A percentile compares a stretch with the other conserved stretches of the same genome.
Evolutionary conservation across 2,888 invertebrate genomes (phyloP).

Genomic region (Epirrita christyi): DNA sequence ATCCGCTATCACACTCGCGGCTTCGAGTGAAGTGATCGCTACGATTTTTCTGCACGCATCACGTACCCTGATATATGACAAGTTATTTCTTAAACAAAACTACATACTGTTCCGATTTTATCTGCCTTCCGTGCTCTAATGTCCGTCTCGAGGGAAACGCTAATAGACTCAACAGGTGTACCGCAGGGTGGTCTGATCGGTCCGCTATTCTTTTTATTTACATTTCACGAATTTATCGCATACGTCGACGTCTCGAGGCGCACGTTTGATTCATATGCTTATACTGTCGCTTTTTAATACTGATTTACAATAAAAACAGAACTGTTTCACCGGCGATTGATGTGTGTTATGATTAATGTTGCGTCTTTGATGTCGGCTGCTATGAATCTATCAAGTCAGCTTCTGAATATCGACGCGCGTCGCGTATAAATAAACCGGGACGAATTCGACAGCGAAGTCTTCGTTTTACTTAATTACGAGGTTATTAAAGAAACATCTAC

Average conservation of each 20-base stretch:
- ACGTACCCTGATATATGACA: conserved; percentile 68
- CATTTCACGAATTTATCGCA: conserved; percentile 79
- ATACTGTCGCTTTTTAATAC: conserved; percentile 83
- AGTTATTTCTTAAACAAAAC: conserved; percentile 53
- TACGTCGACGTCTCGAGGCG: conserved; percentile 78
- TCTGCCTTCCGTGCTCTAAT: conserved; percentile 56
- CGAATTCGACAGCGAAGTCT: conserved; percentile 66
- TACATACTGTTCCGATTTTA: conserved; percentile 60
- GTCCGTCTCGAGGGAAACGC: conserved; percentile 56
- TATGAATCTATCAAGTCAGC: conserved; percentile 83
- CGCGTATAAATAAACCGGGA: conserved; percentile 77
- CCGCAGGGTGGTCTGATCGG: conserved; percentile 76
- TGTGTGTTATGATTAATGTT: conserved; percentile 84
- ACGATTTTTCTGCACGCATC: conserved; percentile 75
- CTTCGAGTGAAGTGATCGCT: conserved; percentile 59
- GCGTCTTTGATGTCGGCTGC: conserved; percentile 81
- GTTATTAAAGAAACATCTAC: conserved; percentile 70
- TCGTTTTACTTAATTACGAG: conserved; percentile 81
- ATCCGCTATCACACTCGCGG: conserved; percentile 58
- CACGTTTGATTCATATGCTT: conserved; percentile 79
- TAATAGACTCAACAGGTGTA: conserved; percentile 82
- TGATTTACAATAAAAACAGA: conserved; percentile 84
- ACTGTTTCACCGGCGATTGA: conserved; percentile 81
- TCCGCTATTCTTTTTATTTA: conserved; percentile 73
- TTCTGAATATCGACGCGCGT: conserved; percentile 80